Evolutionary conservation across 1,140 invertebrate genomes (phyloP).

Genomic region (Scaptomyza graminum): DNA sequence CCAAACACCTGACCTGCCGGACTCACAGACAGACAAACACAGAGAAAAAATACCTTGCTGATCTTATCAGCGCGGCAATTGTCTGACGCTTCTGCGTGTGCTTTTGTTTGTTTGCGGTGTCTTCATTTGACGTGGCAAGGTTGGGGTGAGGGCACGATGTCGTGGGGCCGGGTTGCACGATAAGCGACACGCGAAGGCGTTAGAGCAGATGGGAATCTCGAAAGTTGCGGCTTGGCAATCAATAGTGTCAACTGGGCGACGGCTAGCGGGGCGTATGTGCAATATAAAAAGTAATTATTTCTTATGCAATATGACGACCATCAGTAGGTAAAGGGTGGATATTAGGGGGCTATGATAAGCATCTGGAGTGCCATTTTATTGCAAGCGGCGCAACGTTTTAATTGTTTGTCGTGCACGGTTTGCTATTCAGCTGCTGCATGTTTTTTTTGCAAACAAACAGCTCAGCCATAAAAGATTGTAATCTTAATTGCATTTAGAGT

Average conservation of each 20-base stretch:
- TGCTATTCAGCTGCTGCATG: constrained; percentile 42
- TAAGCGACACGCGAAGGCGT: constrained; percentile 72
- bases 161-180: constrained; percentile 37
- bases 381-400: constrained; percentile 74
- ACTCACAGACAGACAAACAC: constrained; percentile 29
- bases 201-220: not conserved
- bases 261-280: constrained; percentile 64
- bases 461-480: constrained; percentile 74
- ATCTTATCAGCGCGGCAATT: constrained; percentile 75
- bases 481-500: constrained; percentile 82
- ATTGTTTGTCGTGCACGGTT: constrained; percentile 73
- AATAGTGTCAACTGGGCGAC: constrained; percentile 62
- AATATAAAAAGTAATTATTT: constrained; percentile 82
- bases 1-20: constrained; percentile 34
- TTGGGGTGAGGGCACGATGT: constrained; percentile 12
- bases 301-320: constrained; percentile 72
- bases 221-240: constrained; percentile 57
- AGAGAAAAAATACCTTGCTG: constrained; percentile 60
- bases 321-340: constrained; percentile 1
- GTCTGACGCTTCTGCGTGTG: constrained; percentile 65
- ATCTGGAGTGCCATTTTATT: constrained; percentile 80
- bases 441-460: constrained; percentile 48
- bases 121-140: constrained; percentile 37
- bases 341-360: constrained; percentile 50
- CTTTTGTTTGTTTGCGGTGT: constrained; percentile 48